Conservation (phyloP, 2,888 invertebrate genomes). For the Lutraria lutraria region DNA sequence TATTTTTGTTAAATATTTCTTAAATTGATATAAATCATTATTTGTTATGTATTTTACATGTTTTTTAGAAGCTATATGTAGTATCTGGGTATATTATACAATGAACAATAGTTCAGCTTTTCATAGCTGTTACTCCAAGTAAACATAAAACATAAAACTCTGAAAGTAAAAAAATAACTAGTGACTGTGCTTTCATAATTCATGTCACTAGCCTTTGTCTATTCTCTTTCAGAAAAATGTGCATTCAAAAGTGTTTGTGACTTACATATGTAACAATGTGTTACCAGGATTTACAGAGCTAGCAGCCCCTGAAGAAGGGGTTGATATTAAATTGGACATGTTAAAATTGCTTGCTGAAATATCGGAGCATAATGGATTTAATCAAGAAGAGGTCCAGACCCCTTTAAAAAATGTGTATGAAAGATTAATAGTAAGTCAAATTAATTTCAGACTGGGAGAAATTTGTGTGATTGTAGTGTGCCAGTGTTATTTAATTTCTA, state of each 20-base stretch:
- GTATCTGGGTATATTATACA: too few species aligned
- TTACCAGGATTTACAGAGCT: conserved; percentile 89
- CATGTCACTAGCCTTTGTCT: too few species aligned
- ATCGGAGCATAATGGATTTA: conserved; percentile 91
- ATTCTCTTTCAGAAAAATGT: conserved; percentile 91
- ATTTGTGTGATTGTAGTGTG: too few species aligned
- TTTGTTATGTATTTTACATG: too few species aligned
- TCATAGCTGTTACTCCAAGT: too few species aligned
- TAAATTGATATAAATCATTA: too few species aligned
- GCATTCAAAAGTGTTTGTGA: conserved; percentile 94
- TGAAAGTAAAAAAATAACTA: too few species aligned
- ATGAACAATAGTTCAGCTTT: too few species aligned
- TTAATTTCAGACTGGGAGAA: not conserved
- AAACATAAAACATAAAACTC: too few species aligned
- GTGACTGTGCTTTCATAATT: too few species aligned
- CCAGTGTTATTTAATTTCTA: too few species aligned
- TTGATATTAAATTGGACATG: conserved; percentile 91
- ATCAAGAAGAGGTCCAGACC: conserved; percentile 90
- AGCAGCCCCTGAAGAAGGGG: conserved; percentile 77
- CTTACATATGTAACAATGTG: conserved; percentile 94
- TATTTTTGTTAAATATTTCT: conserved; percentile 71
- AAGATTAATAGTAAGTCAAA: conserved; percentile 91
- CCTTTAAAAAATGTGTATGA: conserved; percentile 93
- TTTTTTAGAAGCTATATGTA: too few species aligned
- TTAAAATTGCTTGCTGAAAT: conserved; percentile 96